phyloP scores from a whole-genome alignment of 2,113 vertebrate genomes.

The Mandrillus leucophaeus region DNA sequence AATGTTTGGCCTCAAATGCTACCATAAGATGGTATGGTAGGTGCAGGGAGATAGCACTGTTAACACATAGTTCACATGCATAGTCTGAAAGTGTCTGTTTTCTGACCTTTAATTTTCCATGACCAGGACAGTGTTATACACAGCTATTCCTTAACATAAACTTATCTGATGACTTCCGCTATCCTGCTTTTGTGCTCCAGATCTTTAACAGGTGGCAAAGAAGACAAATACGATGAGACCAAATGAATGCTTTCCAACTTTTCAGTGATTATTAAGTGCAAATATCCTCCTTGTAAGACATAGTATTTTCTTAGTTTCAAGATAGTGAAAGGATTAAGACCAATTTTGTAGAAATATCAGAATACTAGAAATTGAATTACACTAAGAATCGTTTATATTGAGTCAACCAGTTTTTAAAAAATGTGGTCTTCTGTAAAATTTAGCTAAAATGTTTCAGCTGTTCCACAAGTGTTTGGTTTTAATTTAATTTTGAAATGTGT shows the following conservation, averaged over 20 bases:
- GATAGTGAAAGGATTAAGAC: background rate
- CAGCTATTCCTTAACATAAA: background rate
- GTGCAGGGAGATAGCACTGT: background rate
- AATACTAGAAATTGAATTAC: background rate
- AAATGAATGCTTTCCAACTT: background rate
- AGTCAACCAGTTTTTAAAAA: background rate
- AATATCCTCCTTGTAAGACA: background rate
- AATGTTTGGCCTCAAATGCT: background rate
- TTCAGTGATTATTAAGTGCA: background rate
- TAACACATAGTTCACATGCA: background rate
- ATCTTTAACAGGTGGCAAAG: background rate
- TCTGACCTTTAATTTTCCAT: background rate
- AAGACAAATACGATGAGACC: background rate
- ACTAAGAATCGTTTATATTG: background rate
- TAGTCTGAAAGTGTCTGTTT: background rate
- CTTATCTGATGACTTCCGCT: background rate
- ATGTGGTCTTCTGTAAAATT: background rate
- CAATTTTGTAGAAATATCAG: background rate
- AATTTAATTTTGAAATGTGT: background rate
- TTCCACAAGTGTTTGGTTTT: background rate
- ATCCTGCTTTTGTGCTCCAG: background rate
- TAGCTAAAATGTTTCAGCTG: background rate
- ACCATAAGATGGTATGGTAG: background rate
- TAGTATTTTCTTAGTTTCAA: background rate
- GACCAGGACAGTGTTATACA: background rate